Evolutionary conservation across 2,113 vertebrate species (phyloP).

Genomic region (Scartelaos histophorus): DNA sequence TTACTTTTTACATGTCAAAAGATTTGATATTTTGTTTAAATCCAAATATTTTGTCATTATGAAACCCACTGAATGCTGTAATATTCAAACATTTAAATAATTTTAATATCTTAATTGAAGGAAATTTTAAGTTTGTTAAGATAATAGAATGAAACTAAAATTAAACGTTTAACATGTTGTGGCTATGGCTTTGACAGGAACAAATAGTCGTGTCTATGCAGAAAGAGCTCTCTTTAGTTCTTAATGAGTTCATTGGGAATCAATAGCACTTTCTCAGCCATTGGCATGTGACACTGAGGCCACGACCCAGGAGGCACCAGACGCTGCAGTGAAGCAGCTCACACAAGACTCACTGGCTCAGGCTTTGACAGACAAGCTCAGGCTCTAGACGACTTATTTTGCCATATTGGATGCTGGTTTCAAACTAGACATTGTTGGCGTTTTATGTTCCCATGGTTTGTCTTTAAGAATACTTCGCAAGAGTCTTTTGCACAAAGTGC

Average conservation of each 20-base stretch:
- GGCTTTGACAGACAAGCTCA: slow-evolving; percentile 28
- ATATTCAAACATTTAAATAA: too few relatives aligned
- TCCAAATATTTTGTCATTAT: too few relatives aligned
- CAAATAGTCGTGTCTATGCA: slow-evolving; percentile 46
- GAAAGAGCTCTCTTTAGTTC: slow-evolving; percentile 29
- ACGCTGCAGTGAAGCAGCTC: slow-evolving; percentile 32
- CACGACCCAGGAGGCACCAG: slow-evolving; percentile 36
- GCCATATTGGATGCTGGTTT: too few relatives aligned
- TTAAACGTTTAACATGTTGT: slow-evolving; percentile 28
- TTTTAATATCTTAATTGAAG: not conserved
- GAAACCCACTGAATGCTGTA: too few relatives aligned
- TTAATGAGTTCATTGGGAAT: slow-evolving; percentile 71
- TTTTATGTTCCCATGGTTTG: slow-evolving; percentile 14
- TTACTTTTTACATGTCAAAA: too few relatives aligned
- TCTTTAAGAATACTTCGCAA: slow-evolving; percentile 34
- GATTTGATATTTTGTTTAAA: too few relatives aligned
- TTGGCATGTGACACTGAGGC: slow-evolving; percentile 42
- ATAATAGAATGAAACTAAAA: slow-evolving; percentile 6
- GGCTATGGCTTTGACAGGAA: slow-evolving; percentile 50
- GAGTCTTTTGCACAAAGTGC: slow-evolving; percentile 30
- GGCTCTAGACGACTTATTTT: slow-evolving; percentile 13
- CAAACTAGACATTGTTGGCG: slow-evolving; percentile 14
- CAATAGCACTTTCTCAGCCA: slow-evolving; percentile 46
- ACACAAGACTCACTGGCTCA: slow-evolving; percentile 23
- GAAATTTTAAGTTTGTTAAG: not conserved